Percentiles rank a stretch among this genome's conserved stretches.
Evolutionary conservation across 2,888 invertebrate genomes (phyloP).

Genomic region (Hirtodrosophila cameraria): DNA sequence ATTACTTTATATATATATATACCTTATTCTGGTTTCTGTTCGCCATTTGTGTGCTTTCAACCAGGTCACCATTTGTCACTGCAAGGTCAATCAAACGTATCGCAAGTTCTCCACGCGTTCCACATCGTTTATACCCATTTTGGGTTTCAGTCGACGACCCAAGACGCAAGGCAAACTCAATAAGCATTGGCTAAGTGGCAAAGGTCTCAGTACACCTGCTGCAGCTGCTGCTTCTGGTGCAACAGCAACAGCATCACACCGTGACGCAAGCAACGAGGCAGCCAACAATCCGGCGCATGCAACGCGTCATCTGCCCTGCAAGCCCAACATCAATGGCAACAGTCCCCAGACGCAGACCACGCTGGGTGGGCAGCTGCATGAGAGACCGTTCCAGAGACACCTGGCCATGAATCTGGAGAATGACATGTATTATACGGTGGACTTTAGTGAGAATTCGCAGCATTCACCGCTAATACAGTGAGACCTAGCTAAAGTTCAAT

Average conservation of each 20-base stretch:
- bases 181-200: conserved; percentile 87
- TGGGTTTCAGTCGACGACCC: conserved; percentile 83
- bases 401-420: conserved; percentile 87
- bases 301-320: conserved; percentile 64
- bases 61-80: conserved; percentile 91
- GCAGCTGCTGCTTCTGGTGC: conserved; percentile 29
- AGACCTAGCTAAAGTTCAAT: conserved; percentile 50
- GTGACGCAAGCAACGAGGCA: conserved; percentile 38
- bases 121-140: conserved; percentile 85
- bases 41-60: conserved; percentile 44
- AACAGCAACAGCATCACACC: no score
- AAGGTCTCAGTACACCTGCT: conserved; percentile 75
- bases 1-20: not conserved
- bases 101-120: conserved; percentile 87
- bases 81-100: conserved; percentile 91
- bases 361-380: conserved; percentile 80
- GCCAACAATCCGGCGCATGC: conserved; percentile 35
- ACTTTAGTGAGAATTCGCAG: conserved; percentile 90
- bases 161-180: conserved; percentile 82
- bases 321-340: conserved; percentile 54
- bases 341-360: conserved; percentile 58
- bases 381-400: conserved; percentile 85
- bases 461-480: conserved; percentile 91
- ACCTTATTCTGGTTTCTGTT: not conserved
- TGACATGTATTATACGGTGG: conserved; percentile 91